Base-by-base conservation (phyloP, 2,888 invertebrate genomes). In the Carabus problematicus region DNA sequence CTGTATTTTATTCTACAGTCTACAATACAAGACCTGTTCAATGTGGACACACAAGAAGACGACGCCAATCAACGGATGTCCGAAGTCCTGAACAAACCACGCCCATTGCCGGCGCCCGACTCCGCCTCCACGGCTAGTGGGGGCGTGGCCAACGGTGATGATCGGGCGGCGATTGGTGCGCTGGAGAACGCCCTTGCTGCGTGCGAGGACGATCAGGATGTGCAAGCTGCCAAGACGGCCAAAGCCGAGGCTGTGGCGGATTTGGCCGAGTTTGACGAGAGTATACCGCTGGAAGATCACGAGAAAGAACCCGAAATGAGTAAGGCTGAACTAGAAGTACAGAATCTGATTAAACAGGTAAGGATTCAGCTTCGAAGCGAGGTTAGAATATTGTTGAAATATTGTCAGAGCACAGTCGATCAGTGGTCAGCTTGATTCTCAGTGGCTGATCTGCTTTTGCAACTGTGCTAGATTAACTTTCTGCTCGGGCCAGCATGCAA, bases 131-230 rank as follows among this genome's bases (percentile, higher is more conserved):
- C 79, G 3, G 56, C 76, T 3, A 70, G 71, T 1, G 72, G 18
- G 19, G 18, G 16, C 3, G 16, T 52, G 19, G 74, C 74, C 14
- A 74, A 75, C 9, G 73, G 75, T 0, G 86, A 88, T 41, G 89
- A 89, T 54, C 88, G 88, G 75, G 79, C 82, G 6, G 88, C 88
- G 0, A 81, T 89, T 64, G 88, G 89, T 16, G 89, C 86, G 8
- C 85, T 93, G 71, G 95, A 94, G 83, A 87, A 84, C 74, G 97
- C 96, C 55, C 85, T 98, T 72, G 94, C 95, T 19, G 92, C 94
- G 63, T 96, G 93, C 60, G 97, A 98, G 83, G 98, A 98, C 82
- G 97, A 96, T 79, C 92, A 92, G 70, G 98, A 98, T 84, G 96
- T 95, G 16, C 90, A 91, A 75, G 97, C 97, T 8, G 95, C 96